Evolutionary conservation across 2,888 invertebrate genomes (phyloP).

Genomic region (Agrotis puta): DNA sequence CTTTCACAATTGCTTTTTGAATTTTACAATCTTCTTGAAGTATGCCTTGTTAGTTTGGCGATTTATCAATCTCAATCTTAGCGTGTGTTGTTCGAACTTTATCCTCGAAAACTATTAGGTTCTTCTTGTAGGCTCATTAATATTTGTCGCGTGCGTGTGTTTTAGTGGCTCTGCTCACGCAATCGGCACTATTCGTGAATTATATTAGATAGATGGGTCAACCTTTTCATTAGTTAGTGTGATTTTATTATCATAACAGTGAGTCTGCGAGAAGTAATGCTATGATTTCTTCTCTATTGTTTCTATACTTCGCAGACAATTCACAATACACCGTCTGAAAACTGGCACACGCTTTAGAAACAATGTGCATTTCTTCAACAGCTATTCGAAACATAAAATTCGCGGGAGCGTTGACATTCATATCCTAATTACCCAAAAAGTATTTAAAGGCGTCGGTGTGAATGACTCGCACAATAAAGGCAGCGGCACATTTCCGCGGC

Average conservation of each 20-base stretch:
- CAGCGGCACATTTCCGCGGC: conserved; percentile 63
- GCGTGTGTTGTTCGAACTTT: conserved; percentile 43
- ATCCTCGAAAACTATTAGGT: conserved; percentile 28
- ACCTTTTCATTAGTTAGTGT: conserved; percentile 19
- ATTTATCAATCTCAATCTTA: conserved; percentile 54
- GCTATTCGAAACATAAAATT: conserved; percentile 33
- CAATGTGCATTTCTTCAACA: conserved; percentile 24
- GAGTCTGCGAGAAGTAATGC: conserved; percentile 1
- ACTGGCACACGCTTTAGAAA: conserved; percentile 28
- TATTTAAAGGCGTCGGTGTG: conserved; percentile 67
- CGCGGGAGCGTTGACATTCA: conserved; percentile 51
- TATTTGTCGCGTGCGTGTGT: conserved; percentile 32
- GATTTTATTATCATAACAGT: conserved; percentile 14
- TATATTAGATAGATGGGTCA: not conserved
- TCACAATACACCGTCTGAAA: conserved; percentile 29
- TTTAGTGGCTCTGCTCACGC: conserved; percentile 21
- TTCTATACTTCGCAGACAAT: not conserved
- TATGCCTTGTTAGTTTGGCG: conserved; percentile 66
- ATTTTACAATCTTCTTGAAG: conserved; percentile 78
- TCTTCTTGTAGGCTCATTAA: conserved; percentile 35
- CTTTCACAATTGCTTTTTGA: conserved; percentile 84
- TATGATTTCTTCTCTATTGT: conserved; percentile 16
- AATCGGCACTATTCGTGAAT: conserved; percentile 24
- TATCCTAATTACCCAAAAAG: conserved; percentile 71
- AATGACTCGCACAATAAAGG: conserved; percentile 70